These are phyloP conservation scores for Engraulis encrasicolus DNA, from an alignment of 2,113 vertebrate genomes.

Conservation along the genomic window DNA sequence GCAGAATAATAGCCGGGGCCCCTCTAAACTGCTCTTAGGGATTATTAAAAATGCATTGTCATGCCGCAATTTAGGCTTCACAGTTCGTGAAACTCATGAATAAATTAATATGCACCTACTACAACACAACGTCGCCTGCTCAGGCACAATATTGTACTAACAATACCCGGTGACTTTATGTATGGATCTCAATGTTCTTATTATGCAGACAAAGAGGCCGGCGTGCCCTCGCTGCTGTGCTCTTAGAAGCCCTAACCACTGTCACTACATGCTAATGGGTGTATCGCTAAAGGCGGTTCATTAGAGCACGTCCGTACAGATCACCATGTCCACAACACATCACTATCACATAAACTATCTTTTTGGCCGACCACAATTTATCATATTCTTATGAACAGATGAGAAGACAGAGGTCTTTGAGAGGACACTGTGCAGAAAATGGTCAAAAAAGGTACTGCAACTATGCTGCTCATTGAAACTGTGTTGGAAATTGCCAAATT, in stretches of 20 bases:
- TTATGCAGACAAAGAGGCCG: constrained; percentile 58
- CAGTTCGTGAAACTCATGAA: constrained; percentile 69
- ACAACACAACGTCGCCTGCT: constrained; percentile 65
- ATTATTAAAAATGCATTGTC: constrained; percentile 63
- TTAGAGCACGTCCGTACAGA: constrained; percentile 54
- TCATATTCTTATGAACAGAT: background rate
- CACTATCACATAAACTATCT: constrained; percentile 44
- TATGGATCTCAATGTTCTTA: constrained; percentile 56
- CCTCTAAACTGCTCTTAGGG: constrained; percentile 40
- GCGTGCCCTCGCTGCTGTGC: constrained; percentile 48
- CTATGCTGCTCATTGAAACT: too few relatives aligned
- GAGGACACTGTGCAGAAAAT: too few relatives aligned
- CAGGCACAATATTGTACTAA: constrained; percentile 63
- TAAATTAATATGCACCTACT: constrained; percentile 67
- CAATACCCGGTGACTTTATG: constrained; percentile 46
- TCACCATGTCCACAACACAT: constrained; percentile 42
- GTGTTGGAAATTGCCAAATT: too few relatives aligned
- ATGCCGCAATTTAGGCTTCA: constrained; percentile 68
- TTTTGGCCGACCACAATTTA: constrained; percentile 39
- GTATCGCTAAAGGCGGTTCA: constrained; percentile 52
- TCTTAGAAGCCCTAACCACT: background rate
- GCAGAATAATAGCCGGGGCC: constrained; percentile 30
- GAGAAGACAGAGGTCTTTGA: background rate
- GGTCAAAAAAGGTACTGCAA: too few relatives aligned
- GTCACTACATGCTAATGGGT: constrained; percentile 42